Base-by-base conservation (phyloP, 2,113 vertebrate genomes). In the Microtus montanus region DNA sequence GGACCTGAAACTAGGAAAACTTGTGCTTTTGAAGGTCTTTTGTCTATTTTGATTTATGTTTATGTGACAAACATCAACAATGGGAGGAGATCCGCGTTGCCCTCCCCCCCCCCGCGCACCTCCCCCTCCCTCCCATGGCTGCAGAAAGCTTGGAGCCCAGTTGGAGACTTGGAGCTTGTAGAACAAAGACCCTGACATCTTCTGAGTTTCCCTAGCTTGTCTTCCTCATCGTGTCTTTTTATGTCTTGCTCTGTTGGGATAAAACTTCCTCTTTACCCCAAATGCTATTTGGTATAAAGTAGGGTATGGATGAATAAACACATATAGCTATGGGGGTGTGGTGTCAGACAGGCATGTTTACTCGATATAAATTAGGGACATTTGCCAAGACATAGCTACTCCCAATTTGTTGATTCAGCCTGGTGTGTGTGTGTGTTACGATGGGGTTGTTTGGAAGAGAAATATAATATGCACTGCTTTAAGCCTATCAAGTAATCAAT, bases 311-410 rank as follows among this genome's bases (percentile, higher is more conserved):
- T 35, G 41, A 96, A 75, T 80, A 88, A 93, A 75, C 22, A 44
- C 44, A 70, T 19, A 64, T 4, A 89, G 89, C 61, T 6, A 0
- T 38, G 30, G 52, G 58, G 41, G 35, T 88, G 14, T 89, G 74
- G 33, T 49, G 35, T 93, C 71, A 93, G 78, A 85, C 90, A 95
- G 85, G 33, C 70, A 84, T 49, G 77, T 70, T 71, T 92, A 63
- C 82, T 19, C 1, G 44, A 28, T 90, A 66, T 28, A 22, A 35
- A 30, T 58, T 74, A 74, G 68, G 49, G 84, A 94, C 61, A n/a
- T 93, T 77, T 95, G 83, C 93, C 66, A 94, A 94, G 89, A 94
- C 58, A 84, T 19, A 90, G 22, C 49, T 94, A 95, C 75, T 93
- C 87, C 78, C 87, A 93, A 94, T 78, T n/a, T 47, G 44, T 96